phyloP scores from a whole-genome alignment of 2,113 vertebrate species.

The Neolamprologus tretocephalus region DNA sequence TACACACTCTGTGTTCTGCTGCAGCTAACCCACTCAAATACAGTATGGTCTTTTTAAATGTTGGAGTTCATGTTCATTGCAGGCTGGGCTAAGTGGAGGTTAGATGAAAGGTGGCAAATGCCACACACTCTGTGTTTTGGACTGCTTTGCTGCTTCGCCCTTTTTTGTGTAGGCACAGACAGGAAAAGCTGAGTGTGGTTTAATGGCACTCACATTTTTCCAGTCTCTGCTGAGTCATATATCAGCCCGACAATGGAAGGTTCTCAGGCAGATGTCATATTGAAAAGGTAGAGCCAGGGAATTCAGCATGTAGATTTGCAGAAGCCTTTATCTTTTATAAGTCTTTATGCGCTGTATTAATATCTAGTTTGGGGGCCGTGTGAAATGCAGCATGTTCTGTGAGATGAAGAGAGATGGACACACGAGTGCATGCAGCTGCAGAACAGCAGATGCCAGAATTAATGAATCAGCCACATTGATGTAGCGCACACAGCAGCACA shows the following conservation, averaged over 20 bases:
- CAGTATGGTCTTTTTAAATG: neutral
- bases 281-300: neutral
- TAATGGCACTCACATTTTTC: conserved; percentile 60
- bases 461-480: neutral
- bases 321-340: neutral
- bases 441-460: conserved; percentile 44
- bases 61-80: neutral
- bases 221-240: conserved; percentile 55
- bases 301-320: neutral
- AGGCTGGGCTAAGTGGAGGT: conserved; percentile 27
- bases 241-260: conserved; percentile 39
- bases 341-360: neutral
- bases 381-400: neutral
- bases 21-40: neutral
- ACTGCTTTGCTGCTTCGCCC: conserved; percentile 35
- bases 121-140: conserved; percentile 50
- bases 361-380: neutral
- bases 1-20: neutral
- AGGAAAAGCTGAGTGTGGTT: conserved; percentile 58
- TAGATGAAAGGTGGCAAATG: conserved; percentile 53
- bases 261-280: neutral
- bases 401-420: neutral
- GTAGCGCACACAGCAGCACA: fast-evolving
- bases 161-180: conserved; percentile 11
- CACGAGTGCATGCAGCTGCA: neutral